Percentiles rank a stretch among this genome's conserved stretches.
Conservation (phyloP, 2,113 vertebrate species). For the Campylorhamphus procurvoides region DNA sequence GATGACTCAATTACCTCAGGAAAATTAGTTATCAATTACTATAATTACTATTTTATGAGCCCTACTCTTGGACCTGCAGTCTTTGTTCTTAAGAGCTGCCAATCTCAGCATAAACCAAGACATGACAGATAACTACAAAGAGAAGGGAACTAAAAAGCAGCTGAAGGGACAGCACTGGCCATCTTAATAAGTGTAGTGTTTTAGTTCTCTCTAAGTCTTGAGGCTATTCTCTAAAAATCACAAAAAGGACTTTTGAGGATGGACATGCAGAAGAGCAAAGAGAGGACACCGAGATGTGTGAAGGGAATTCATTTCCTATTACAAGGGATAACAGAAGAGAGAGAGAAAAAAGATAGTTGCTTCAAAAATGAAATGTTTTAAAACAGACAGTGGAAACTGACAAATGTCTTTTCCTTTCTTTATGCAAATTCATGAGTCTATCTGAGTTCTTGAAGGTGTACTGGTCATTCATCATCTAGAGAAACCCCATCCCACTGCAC, state of each 20-base stretch:
- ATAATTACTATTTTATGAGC: background rate
- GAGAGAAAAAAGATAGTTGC: background rate
- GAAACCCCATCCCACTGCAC: background rate
- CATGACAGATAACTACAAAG: background rate
- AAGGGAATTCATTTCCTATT: background rate
- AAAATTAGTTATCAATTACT: slow-evolving; percentile 7
- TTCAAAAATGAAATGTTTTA: background rate
- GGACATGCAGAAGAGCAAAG: background rate
- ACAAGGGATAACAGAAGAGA: background rate
- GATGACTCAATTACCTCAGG: background rate
- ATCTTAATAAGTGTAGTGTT: background rate
- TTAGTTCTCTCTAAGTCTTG: background rate
- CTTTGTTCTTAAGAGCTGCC: background rate
- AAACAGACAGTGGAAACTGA: background rate
- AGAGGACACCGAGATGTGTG: background rate
- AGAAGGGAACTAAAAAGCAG: background rate
- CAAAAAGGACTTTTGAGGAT: background rate
- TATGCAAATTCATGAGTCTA: background rate
- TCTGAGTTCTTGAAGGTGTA: background rate
- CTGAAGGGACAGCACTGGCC: background rate
- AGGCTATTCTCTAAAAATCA: background rate
- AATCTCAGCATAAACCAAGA: background rate
- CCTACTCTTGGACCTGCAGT: background rate
- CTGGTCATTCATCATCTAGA: background rate
- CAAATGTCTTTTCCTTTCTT: background rate